Evolutionary conservation across 2,113 vertebrate species (phyloP), one percentile per base, ranked within the genome.

Genomic region (Peromyscus leucopus): DNA sequence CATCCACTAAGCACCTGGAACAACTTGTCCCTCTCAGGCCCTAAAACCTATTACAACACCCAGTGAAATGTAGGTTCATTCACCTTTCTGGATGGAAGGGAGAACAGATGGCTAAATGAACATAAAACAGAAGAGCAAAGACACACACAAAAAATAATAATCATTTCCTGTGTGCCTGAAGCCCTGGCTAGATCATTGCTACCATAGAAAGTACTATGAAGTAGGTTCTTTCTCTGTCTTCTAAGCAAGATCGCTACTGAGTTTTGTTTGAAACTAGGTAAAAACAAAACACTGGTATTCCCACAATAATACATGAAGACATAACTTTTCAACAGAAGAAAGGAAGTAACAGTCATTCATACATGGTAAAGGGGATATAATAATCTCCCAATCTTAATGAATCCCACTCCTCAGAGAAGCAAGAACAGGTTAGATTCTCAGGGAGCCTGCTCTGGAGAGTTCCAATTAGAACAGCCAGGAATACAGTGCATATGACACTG

Each of bases 261-360:
- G 33, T 72, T 89, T 46, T 91, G 33, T 72, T 76, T 78, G 84
- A 92, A 82, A 31, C 71, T 89, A 5, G 31, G 91, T 7, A 85
- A 91, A 91, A 92, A 85, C 84, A 84, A 89, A 76, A 61, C 33
- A 91, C 12, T 33, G 31, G 36, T 63, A 51, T 91, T 94, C 61
- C 39, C 71, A 59, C 36, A 92, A 72, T 46, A 74, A 84, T 8
- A 80, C 0, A 28, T 6, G 31, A 91, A 76, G 31, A 67, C 24
- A 48, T 57, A 93, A 67, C 4, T 75, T 55, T 48, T 72, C 36
- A 46, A 57, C 28, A 82, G 74, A 55, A 92, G 42, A 72, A 57
- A 5, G 0, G 79, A 80, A 55, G 36, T 85, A 78, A 48, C 13
- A 88, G 26, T 51, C 51, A 51, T 51, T 63, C 31, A 72, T 33